A percentile compares a stretch with the other conserved stretches of the same genome.
These are phyloP conservation scores for Trissonchulus latispiculum DNA, from an alignment of 2,888 invertebrate species.

Conservation along the genomic window DNA sequence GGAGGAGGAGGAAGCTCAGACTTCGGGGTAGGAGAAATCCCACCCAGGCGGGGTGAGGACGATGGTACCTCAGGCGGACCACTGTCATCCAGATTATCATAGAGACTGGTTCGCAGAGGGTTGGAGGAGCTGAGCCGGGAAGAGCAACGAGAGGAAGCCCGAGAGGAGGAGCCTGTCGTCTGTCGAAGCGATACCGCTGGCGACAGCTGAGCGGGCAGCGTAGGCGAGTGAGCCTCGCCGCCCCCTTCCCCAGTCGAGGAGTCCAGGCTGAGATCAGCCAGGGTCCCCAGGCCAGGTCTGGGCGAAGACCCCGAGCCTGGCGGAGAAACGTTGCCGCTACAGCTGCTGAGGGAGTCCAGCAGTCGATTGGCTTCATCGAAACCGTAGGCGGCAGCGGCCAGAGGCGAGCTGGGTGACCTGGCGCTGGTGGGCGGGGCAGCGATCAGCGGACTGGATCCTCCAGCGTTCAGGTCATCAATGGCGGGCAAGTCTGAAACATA, in stretches of 20 bases:
- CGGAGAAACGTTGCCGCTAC: background rate
- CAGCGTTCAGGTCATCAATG: too few relatives aligned
- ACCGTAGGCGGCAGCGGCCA: background rate
- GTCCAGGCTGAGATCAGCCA: background rate
- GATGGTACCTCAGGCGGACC: too few relatives aligned
- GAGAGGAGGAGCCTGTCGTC: too few relatives aligned
- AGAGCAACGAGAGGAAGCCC: too few relatives aligned
- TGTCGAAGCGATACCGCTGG: too few relatives aligned
- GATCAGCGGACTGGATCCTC: too few relatives aligned
- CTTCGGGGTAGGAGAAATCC: background rate
- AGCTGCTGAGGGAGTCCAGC: background rate
- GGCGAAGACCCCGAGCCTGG: background rate
- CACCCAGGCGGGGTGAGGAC: background rate
- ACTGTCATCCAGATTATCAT: background rate
- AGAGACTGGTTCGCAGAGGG: background rate
- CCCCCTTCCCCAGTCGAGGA: background rate
- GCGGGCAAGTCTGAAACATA: too few relatives aligned
- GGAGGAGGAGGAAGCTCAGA: background rate
- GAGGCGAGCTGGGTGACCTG: too few relatives aligned
- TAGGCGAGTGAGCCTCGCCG: background rate
- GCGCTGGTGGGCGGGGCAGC: too few relatives aligned
- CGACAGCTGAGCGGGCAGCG: too few relatives aligned
- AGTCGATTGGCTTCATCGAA: slow-evolving; percentile 8
- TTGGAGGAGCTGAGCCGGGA: too few relatives aligned
- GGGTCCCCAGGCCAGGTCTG: background rate